phyloP scores from a whole-genome alignment of 2,888 invertebrate genomes.

The Cheiracanthium punctorium region DNA sequence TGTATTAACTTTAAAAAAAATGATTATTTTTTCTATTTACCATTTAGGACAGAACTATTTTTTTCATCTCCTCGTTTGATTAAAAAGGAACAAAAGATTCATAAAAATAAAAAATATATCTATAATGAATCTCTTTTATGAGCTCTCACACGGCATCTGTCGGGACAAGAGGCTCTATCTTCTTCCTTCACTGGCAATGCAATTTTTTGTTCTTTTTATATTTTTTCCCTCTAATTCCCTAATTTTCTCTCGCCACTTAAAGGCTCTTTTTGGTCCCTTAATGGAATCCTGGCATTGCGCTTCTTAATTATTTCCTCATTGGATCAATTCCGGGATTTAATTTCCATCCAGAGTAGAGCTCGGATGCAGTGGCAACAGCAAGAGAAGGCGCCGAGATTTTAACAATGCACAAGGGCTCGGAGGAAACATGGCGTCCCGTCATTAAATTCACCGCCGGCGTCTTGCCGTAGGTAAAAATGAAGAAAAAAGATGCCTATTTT shows the following conservation, averaged over 20 bases:
- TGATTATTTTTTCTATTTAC: background rate
- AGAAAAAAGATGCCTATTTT: too few species aligned
- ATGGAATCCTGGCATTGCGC: conserved; percentile 50
- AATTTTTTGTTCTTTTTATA: too few species aligned
- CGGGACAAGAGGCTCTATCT: conserved; percentile 5
- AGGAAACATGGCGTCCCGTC: background rate
- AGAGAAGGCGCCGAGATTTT: background rate
- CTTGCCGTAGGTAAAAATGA: background rate
- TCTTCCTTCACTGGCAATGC: background rate
- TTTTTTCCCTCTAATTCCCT: conserved; percentile 18
- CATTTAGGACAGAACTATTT: background rate
- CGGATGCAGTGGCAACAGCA: background rate
- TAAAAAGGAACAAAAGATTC: background rate
- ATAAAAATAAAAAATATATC: background rate
- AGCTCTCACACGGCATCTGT: background rate
- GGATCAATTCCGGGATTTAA: conserved; percentile 54
- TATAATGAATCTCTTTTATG: background rate
- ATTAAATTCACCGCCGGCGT: background rate
- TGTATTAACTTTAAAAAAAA: background rate
- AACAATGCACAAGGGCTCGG: background rate
- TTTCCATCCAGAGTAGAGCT: conserved; percentile 28
- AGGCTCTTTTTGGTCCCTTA: conserved; percentile 36
- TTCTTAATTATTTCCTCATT: conserved; percentile 67
- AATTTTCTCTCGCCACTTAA: conserved; percentile 58
- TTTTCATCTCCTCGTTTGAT: background rate